Evolutionary conservation across 2,113 vertebrate species (phyloP), one percentile per base, ranked within the genome.

Genomic region (Herpetotheres cachinnans): DNA sequence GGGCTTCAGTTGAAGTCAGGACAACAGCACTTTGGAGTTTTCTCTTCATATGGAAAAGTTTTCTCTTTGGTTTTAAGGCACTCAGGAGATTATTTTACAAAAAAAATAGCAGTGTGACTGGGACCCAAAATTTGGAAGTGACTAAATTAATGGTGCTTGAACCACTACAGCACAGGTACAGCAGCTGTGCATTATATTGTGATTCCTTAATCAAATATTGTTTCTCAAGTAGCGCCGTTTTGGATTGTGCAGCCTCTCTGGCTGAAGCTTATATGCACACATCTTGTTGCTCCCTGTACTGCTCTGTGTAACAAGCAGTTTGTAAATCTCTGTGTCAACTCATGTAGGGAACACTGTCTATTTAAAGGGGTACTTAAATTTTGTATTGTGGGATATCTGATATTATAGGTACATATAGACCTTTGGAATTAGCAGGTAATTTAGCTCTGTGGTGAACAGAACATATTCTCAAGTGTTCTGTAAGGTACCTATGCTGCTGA

Each of bases 91-190:
- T 78, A 10, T 20, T 78, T 55, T 5, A 6, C 55, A 81, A 67
- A 38, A 72, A n/a, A 46, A 29, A 10, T 0, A 66, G 4, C 9
- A 19, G 8, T 0, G 1, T 89, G 36, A 2, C 34, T 94, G 22
- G 18, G 44, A 50, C 61, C 10, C 24, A 44, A 7, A 82, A 79
- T 91, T 91, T 85, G 49, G 36, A 58, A 93, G 70, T 79, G 0
- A 34, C 36, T 82, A 26, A 46, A 52, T 88, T 74, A 85, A 46
- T 70, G 78, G 29, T 95, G 18, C 59, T 81, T 72, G 55, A 95
- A 72, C 49, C 21, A 24, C 66, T 82, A 17, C 30, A 72, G n/a
- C 77, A 25, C 22, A 36, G n/a, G 20, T 84, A 56, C 10, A 27
- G 26, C 30, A 94, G 10, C 54, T 90, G 40, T 69, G 36, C 16